Evolutionary conservation across 2,888 invertebrate genomes (phyloP), one percentile per base, ranked within the genome.

Genomic region (Slavum lentiscoides): DNA sequence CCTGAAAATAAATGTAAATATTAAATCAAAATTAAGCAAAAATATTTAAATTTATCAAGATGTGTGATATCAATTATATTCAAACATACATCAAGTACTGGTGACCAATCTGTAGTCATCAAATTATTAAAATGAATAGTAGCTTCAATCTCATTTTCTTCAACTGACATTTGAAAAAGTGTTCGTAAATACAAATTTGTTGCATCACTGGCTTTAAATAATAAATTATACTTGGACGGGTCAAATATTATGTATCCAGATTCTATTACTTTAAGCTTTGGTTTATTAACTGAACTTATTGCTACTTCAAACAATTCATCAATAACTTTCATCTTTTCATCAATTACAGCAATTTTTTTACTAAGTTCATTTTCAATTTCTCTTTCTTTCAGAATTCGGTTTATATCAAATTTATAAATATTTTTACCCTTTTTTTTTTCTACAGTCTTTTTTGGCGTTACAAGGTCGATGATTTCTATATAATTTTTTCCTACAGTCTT

Each of bases 381-480:
- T 55, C 77, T 70, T 39, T 77, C 55, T 55, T 64, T 70, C 4
- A 77, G 17, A 39, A 77, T 70, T 62, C 0, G 21, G 39, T 55
- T 55, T 11, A 64, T 64, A 39, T 77, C 70, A 77, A 77, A 77
- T 62, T 55, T 64, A 23, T 53, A 69, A 23, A 19, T 21, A 5
- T 39, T 5, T 39, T 15, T 58, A 7, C 1, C 0, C 3, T 1
- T 2, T 37, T 76, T 68, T 13, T 61, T 64, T 30, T 69, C 69
- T 13, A 49, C 15, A 30, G 30, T 2, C 30, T 30, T 30, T 30
- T 1, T 30, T 4, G 30, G 30, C 30, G 30, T 2, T 30, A 30
- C 30, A 30, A 30, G 1, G 30, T 4, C 30, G 4, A 2, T 4
- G 30, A 30, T 30, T 30, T 4, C 30, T 30, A 1, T 1, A 30